A percentile compares a stretch with the other conserved stretches of the same genome.
Evolutionary conservation across 2,797 vertebrate genomes (phyloP).

Genomic region (Tiaroga cobitis): DNA sequence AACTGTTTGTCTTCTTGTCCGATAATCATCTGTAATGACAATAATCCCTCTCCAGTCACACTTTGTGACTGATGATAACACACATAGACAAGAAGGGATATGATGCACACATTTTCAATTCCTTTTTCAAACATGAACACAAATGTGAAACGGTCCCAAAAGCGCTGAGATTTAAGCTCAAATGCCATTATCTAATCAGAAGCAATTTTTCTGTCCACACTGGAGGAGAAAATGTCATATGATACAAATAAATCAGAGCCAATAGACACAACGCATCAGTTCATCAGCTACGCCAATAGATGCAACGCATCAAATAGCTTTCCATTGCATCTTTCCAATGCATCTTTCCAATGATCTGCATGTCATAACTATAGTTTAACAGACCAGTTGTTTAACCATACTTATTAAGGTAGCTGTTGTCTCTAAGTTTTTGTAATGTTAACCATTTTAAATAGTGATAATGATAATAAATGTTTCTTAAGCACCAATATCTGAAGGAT

Average conservation of each 20-base stretch:
- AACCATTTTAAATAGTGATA: background rate
- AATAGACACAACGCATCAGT: no score
- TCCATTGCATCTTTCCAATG: background rate
- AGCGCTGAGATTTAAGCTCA: background rate
- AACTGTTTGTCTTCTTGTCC: conserved; percentile 36
- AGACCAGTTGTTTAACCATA: background rate
- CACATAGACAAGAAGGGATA: background rate
- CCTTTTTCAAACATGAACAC: background rate
- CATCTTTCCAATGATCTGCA: background rate
- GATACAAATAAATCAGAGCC: background rate
- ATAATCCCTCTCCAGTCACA: conserved; percentile 40
- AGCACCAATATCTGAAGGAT: background rate
- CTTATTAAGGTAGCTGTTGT: background rate
- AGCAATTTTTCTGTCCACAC: background rate
- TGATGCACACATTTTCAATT: background rate
- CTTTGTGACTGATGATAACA: conserved; percentile 11
- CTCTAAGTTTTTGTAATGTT: background rate
- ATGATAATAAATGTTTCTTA: background rate
- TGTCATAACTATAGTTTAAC: background rate
- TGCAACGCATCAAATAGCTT: background rate
- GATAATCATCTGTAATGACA: conserved; percentile 31
- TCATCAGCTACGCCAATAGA: background rate
- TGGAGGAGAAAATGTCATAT: background rate
- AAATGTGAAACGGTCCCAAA: conserved; percentile 7
- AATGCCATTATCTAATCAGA: background rate